Conservation (phyloP, 2,113 vertebrate genomes). For the Motacilla alba region DNA sequence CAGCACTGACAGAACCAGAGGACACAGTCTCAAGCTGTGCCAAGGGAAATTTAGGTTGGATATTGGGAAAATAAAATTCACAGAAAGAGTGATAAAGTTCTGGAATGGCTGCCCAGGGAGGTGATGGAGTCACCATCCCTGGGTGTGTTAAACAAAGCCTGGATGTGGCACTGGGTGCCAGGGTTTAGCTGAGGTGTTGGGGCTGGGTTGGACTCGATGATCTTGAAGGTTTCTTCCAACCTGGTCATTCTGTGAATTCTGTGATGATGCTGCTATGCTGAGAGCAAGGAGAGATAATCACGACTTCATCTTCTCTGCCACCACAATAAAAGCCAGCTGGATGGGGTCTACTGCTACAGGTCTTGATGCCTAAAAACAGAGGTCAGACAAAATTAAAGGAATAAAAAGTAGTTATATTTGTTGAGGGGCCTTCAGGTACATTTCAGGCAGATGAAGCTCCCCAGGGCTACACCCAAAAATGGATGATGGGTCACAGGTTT, state of each 20-base stretch:
- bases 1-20: too few species aligned
- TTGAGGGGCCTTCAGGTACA: too few species aligned
- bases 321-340: background rate
- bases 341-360: background rate
- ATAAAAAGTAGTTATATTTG: background rate
- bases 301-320: background rate
- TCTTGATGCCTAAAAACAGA: background rate
- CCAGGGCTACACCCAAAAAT: background rate
- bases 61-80: fast-evolving
- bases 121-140: too few species aligned
- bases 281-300: background rate
- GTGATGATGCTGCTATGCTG: background rate
- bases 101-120: too few species aligned
- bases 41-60: too few species aligned
- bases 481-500: fast-evolving
- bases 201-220: fast-evolving
- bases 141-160: too few species aligned
- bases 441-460: fast-evolving
- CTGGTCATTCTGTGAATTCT: too few species aligned
- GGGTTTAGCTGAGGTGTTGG: too few species aligned
- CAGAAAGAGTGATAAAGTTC: too few species aligned
- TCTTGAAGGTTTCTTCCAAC: too few species aligned
- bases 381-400: background rate
- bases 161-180: too few species aligned
- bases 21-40: too few species aligned